Evolutionary conservation across 2,888 invertebrate genomes (phyloP).

Genomic region (Zhengitettix transpicula): DNA sequence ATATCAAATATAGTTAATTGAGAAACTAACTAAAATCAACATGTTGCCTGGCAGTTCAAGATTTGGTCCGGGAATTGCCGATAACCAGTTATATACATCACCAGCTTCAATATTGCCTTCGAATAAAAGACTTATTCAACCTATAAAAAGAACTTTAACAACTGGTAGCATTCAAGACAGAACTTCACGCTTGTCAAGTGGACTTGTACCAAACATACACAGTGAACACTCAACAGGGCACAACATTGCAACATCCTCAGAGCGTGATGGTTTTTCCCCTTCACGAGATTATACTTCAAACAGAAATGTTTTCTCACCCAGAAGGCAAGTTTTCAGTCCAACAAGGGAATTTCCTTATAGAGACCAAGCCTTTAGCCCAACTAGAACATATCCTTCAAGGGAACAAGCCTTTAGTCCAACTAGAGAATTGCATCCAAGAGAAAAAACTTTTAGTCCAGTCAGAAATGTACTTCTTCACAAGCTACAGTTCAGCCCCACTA

Average conservation of each 20-base stretch:
- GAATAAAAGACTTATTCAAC: background rate
- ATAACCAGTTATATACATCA: background rate
- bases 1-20: background rate
- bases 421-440: background rate
- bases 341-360: background rate
- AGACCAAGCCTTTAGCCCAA: background rate
- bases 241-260: background rate
- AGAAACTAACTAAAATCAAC: background rate
- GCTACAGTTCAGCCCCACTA: background rate
- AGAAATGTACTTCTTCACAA: background rate
- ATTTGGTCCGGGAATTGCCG: constrained; percentile 5
- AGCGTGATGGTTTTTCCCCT: background rate
- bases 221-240: background rate
- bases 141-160: constrained; percentile 3
- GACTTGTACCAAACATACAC: background rate
- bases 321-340: background rate
- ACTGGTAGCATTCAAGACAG: constrained; percentile 2
- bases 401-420: background rate
- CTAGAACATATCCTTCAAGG: background rate
- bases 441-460: background rate
- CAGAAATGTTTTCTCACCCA: background rate
- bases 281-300: background rate
- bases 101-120: background rate
- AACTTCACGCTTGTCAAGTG: background rate
- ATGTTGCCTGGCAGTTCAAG: constrained; percentile 3